Percentiles rank a stretch among this genome's conserved stretches.
Evolutionary conservation across 2,797 vertebrate genomes (phyloP).

Genomic region (Hylomyscus alleni): DNA sequence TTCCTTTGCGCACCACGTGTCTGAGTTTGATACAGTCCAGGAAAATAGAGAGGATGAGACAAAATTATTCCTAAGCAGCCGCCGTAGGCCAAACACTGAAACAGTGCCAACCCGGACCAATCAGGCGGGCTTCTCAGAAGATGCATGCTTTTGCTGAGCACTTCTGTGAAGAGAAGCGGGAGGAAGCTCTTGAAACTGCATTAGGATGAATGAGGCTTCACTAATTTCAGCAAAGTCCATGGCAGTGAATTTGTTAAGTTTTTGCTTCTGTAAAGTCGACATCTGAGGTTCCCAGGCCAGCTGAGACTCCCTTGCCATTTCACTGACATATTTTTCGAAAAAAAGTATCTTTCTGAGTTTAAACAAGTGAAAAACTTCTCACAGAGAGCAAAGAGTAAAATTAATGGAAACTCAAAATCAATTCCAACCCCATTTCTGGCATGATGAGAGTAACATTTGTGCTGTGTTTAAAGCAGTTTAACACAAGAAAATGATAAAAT

Average conservation of each 20-base stretch:
- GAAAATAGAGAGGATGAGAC: slow-evolving; percentile 83
- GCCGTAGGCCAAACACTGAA: slow-evolving; percentile 84
- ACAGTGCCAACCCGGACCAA: slow-evolving; percentile 81
- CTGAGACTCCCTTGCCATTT: slow-evolving; percentile 64
- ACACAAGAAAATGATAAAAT: slow-evolving; percentile 87
- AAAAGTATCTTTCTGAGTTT: slow-evolving; percentile 78
- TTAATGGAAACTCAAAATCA: slow-evolving; percentile 86
- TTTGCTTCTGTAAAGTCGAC: slow-evolving; percentile 70
- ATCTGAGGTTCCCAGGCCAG: slow-evolving; percentile 71
- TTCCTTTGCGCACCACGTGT: slow-evolving; percentile 81
- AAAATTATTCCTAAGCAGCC: slow-evolving; percentile 84
- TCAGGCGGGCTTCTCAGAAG: slow-evolving; percentile 81
- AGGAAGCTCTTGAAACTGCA: slow-evolving; percentile 68
- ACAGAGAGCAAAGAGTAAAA: slow-evolving; percentile 83
- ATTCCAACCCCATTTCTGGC: slow-evolving; percentile 88
- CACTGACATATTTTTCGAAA: slow-evolving; percentile 75
- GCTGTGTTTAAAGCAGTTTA: slow-evolving; percentile 89
- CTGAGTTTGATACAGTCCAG: slow-evolving; percentile 76
- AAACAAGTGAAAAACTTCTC: slow-evolving; percentile 82
- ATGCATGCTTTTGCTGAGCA: slow-evolving; percentile 76
- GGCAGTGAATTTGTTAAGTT: slow-evolving; percentile 68
- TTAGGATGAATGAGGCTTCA: slow-evolving; percentile 76
- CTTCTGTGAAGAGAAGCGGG: slow-evolving; percentile 70
- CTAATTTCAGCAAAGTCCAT: slow-evolving; percentile 64
- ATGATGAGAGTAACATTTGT: slow-evolving; percentile 89